Conservation (phyloP, 1,140 invertebrate species). For the Sarcophaga bullata region DNA sequence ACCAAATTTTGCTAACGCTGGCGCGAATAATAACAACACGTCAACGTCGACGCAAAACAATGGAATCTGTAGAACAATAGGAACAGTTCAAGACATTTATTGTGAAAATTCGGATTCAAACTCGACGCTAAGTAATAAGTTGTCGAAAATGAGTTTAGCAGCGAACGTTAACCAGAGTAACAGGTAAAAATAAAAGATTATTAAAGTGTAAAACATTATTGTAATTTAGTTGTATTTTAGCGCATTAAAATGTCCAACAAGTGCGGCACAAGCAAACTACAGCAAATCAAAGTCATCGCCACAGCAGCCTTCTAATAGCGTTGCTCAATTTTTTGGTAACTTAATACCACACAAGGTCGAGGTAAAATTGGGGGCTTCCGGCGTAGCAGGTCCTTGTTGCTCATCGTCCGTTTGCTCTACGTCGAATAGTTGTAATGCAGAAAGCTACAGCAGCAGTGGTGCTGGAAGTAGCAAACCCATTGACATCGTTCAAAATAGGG, state of each 20-base stretch:
- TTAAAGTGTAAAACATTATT: not conserved
- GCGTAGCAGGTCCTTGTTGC: slow-evolving; percentile 14
- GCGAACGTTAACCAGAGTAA: not conserved
- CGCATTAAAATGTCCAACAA: not conserved
- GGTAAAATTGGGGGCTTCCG: slow-evolving; percentile 53
- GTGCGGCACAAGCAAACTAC: slow-evolving; percentile 40
- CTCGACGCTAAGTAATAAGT: slow-evolving; percentile 39
- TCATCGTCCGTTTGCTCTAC: slow-evolving; percentile 9
- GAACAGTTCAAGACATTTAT: slow-evolving; percentile 4
- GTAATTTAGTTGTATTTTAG: too few species aligned
- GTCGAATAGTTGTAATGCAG: slow-evolving; percentile 27
- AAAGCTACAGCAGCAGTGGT: slow-evolving; percentile 37
- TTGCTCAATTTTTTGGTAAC: slow-evolving; percentile 62
- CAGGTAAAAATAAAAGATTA: slow-evolving; percentile 13
- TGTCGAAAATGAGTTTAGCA: slow-evolving; percentile 44
- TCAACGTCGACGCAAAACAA: not conserved
- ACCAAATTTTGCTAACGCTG: slow-evolving; percentile 57
- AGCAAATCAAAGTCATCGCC: slow-evolving; percentile 45
- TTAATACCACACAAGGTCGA: slow-evolving; percentile 63
- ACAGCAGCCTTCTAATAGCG: slow-evolving; percentile 49
- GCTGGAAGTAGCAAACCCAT: slow-evolving; percentile 52
- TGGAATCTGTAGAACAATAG: not conserved
- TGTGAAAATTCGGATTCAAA: not conserved
- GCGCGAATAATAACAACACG: not conserved
- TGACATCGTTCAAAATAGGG: slow-evolving; percentile 46